Evolutionary conservation across 2,113 vertebrate species (phyloP).

Genomic region (Zosterops pallidus): DNA sequence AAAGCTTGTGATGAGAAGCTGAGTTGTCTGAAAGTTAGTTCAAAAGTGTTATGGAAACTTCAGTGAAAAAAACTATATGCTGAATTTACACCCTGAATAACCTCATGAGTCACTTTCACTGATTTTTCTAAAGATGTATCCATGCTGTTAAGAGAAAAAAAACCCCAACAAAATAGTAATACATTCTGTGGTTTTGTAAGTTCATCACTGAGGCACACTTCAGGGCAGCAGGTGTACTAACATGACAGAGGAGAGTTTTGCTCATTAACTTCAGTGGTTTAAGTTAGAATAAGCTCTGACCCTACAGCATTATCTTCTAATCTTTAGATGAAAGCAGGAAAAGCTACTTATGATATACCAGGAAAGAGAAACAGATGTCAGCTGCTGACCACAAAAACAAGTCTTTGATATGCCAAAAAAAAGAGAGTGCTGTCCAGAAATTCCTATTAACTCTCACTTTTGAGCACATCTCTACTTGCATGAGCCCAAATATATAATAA

Average conservation of each 20-base stretch:
- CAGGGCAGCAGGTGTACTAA: background rate
- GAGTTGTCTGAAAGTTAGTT: background rate
- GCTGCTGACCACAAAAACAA: conserved; percentile 18
- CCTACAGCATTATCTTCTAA: conserved; percentile 12
- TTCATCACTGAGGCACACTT: background rate
- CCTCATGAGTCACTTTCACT: background rate
- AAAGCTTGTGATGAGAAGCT: background rate
- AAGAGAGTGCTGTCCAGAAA: background rate
- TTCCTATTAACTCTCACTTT: background rate
- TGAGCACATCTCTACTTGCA: background rate
- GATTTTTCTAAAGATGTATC: background rate
- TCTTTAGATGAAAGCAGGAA: conserved; percentile 17
- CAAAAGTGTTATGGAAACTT: background rate
- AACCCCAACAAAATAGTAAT: background rate
- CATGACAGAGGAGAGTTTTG: background rate
- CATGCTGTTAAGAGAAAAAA: background rate
- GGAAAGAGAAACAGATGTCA: background rate
- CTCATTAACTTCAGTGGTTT: conserved; percentile 17
- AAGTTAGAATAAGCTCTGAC: conserved; percentile 1
- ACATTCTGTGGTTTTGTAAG: background rate
- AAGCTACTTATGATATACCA: conserved; percentile 21
- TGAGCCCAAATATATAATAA: background rate
- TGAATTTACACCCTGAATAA: background rate
- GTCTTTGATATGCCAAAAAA: background rate
- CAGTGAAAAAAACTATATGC: background rate